These are phyloP conservation scores for Sphaerolaimus hirsutus DNA, from an alignment of 2,888 invertebrate species.

Conservation along the genomic window DNA sequence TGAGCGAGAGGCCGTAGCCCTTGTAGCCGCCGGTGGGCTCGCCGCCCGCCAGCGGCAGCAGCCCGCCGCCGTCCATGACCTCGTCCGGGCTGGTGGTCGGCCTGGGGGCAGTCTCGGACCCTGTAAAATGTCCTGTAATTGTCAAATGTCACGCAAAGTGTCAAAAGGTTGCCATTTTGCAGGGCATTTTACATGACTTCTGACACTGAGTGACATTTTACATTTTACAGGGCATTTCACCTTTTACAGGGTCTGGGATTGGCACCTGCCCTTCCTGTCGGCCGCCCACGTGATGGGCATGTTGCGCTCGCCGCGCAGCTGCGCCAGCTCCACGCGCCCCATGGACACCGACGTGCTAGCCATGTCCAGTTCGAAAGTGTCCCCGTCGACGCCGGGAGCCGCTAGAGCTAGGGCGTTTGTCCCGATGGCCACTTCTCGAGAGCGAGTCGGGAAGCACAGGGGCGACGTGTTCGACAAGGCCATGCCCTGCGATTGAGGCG, in stretches of 20 bases:
- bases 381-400: slow-evolving; percentile 43
- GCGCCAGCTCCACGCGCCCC: slow-evolving; percentile 72
- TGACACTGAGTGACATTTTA: too few relatives aligned
- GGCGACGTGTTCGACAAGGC: slow-evolving; percentile 30
- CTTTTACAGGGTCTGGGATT: too few relatives aligned
- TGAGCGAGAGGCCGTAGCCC: slow-evolving; percentile 55
- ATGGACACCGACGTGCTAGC: slow-evolving; percentile 75
- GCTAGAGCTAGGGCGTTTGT: slow-evolving; percentile 67
- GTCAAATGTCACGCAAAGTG: too few relatives aligned
- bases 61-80: slow-evolving; percentile 26
- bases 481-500: slow-evolving; percentile 26
- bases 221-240: too few relatives aligned
- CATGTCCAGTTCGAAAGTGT: slow-evolving; percentile 71
- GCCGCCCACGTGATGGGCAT: slow-evolving; percentile 36
- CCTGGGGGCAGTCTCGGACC: too few relatives aligned
- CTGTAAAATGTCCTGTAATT: too few relatives aligned
- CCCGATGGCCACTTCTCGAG: slow-evolving; percentile 39
- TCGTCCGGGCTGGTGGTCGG: slow-evolving; percentile 25
- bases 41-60: slow-evolving; percentile 31
- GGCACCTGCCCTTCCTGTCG: too few relatives aligned
- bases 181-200: too few relatives aligned
- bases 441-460: slow-evolving; percentile 24
- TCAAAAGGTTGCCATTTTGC: too few relatives aligned
- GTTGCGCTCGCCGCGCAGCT: too few relatives aligned
- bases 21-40: slow-evolving; percentile 46